These are phyloP conservation scores for Ifrita kowaldi DNA, from an alignment of 2,113 vertebrate genomes.

Conservation along the genomic window DNA sequence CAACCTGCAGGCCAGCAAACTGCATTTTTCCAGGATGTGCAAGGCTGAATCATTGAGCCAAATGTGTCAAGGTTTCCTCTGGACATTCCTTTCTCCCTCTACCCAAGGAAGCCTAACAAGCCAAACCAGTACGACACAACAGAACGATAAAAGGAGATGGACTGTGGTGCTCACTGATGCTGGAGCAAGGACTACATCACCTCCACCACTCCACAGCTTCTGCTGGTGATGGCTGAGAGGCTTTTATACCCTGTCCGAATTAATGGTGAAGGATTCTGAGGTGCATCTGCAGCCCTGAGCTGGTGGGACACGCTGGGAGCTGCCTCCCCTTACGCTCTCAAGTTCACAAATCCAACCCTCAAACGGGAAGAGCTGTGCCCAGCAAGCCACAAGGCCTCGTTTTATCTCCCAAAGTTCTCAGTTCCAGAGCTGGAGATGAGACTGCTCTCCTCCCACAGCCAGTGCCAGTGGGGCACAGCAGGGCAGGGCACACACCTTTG, in stretches of 20 bases:
- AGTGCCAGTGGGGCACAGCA: not conserved
- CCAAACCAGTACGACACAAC: rapidly evolving
- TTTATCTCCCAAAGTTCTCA: not conserved
- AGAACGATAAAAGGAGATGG: not conserved
- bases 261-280: not conserved
- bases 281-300: not conserved
- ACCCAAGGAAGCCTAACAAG: not conserved
- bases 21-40: not conserved
- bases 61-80: not conserved
- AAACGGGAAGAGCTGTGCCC: not conserved
- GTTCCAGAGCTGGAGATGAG: not conserved
- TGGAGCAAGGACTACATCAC: not conserved
- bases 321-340: not conserved
- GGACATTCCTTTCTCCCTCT: not conserved
- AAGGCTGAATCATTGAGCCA: not conserved
- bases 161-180: not conserved
- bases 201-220: not conserved
- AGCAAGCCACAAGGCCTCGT: not conserved
- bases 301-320: rapidly evolving
- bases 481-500: not conserved
- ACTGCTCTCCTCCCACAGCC: not conserved
- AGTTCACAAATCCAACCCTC: not conserved
- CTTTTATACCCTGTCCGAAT: not conserved
- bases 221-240: not conserved
- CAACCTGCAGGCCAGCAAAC: not conserved